Evolutionary conservation across 2,797 vertebrate genomes (phyloP), one percentile per base, ranked within the genome.

Genomic region (Anguilla anguilla): DNA sequence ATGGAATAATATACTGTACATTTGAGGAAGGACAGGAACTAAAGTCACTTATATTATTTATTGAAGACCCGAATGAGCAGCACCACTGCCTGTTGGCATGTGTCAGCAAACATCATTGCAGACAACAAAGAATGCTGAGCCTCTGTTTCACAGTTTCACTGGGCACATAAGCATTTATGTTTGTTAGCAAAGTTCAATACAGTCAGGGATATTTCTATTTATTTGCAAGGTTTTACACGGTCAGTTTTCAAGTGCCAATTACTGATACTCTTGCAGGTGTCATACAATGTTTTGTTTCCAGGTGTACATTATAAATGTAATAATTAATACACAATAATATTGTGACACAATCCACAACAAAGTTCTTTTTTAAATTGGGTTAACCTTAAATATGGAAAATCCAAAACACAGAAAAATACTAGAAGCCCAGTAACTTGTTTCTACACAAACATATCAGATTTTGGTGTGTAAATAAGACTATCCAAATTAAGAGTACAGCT

Each of bases 31-130:
- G 57, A 13, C 55, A 89, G 53, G 64, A 87, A 87, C 55, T 61
- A 28, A 51, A 69, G 28, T 69, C 28, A 83, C 89, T 7, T 15
- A 0, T 19, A 0, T 88, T 31, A 0, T 9, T 0, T 82, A 87
- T 43, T 46, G 11, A 93, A 93, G 91, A 95, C 64, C 86, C 82
- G 94, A 94, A 95, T 95, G 92, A 93, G 96, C 93, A 96, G 92
- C 86, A 95, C 91, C 94, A 94, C 95, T 94, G 94, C 90, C 88
- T 91, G 94, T 94, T 83, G 90, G 92, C 85, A 89, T 91, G 91
- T 91, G 79, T 89, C 88, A 91, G 49, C 89, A 92, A 93, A 92
- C 11, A 81, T 91, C 74, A 11, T 10, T 0, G 91, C 85, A 51
- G 74, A 6, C 46, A 82, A 87, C 59, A 90, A 35, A 86, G 88